Percentiles rank a stretch among this genome's conserved stretches.
Conservation (phyloP, 1,140 invertebrate genomes). For the Drosophila dunni region DNA sequence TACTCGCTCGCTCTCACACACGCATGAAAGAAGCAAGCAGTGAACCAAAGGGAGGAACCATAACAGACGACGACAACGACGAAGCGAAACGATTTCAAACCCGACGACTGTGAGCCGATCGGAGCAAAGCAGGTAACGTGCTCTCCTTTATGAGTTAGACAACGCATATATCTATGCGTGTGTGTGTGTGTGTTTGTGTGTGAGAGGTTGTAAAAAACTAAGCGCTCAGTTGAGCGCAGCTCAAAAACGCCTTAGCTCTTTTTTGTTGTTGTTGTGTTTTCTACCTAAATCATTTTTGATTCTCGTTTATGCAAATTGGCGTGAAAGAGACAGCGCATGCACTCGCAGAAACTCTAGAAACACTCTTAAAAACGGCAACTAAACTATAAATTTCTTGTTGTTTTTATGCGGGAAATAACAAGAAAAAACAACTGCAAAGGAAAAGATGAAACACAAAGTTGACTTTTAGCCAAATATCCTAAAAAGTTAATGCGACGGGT, state of each 20-base stretch:
- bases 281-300: conserved; percentile 54
- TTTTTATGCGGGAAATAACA: conserved; percentile 13
- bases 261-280: conserved; percentile 39
- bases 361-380: not conserved
- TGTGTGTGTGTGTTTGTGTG: conserved; percentile 12
- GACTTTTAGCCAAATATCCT: conserved; percentile 43
- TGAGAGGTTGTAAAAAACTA: conserved; percentile 45
- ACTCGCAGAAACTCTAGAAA: conserved; percentile 9
- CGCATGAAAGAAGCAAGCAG: conserved; percentile 35
- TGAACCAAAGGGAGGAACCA: conserved; percentile 43
- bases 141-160: conserved; percentile 27
- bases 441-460: conserved; percentile 21
- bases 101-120: conserved; percentile 20
- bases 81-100: conserved; percentile 55
- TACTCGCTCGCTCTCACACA: conserved; percentile 30
- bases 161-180: not conserved
- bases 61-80: conserved; percentile 14
- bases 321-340: conserved; percentile 42
- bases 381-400: conserved; percentile 25
- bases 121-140: conserved; percentile 59
- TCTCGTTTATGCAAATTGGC: conserved; percentile 67
- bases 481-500: conserved; percentile 37
- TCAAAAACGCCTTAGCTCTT: conserved; percentile 48
- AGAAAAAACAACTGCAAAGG: not conserved
- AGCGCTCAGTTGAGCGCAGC: conserved; percentile 41